Evolutionary conservation across 1,140 invertebrate genomes (phyloP), one percentile per base, ranked within the genome.

Genomic region (Caenorhabditis latens): DNA sequence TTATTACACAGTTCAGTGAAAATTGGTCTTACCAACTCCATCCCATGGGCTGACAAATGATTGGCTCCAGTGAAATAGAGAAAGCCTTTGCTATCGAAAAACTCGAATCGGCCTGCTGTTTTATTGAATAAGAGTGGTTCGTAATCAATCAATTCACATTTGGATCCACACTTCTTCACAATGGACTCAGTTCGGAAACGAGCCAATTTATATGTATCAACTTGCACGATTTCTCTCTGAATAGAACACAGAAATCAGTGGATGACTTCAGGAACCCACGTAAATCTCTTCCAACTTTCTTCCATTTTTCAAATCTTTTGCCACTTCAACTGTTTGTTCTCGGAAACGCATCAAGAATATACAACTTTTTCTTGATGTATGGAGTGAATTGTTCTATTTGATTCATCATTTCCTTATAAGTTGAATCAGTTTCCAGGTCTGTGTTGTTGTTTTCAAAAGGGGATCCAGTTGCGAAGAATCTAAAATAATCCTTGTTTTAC

Each of bases 61-160:
- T 71, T 71, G 42, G 46, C 40, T 71, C 65, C 65, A 19, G 65
- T 71, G 65, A 71, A 71, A 19, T 71, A 71, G n/a, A 71, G 65
- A 19, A 71, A 71, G 4, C 65, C 65, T 32, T 7, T n/a, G 24
- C 16, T 43, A 21, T 71, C 65, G 42, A 71, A 71, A 46, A 71
- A 71, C 19, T 71, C 65, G 42, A 71, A 71, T 16, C 65, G 40
- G 46, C 46, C 46, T 24, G 65, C 19, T 5, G 65, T 71, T 71
- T 71, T 46, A 46, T 71, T 71, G 42, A 71, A 71, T 14, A 71
- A 40, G 14, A 71, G 46, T 5, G 65, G 65, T 71, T 71, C 65
- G 21, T 71, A 71, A 71, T 71, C 65, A 71, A 71, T 71, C 65
- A 71, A 19, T 46, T 71, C 65, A 46, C 65, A 71, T 19, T 71